Base-by-base conservation (phyloP, 92 coral and sea anemone genomes). In the Palythoa grandis region DNA sequence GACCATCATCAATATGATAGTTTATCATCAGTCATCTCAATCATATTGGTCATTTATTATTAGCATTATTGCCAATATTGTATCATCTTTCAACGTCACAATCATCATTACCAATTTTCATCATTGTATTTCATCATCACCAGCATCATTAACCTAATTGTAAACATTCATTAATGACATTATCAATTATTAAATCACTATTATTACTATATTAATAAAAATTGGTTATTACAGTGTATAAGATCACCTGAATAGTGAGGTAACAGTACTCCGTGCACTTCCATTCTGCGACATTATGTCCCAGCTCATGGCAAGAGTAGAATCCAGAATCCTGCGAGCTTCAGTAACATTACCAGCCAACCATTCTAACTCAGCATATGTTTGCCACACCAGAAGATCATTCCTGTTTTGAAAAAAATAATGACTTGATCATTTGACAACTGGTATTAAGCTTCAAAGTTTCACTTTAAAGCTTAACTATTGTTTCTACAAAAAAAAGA, bases 371-470 rank as follows among this genome's bases (percentile, higher is more conserved):
- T 90, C 92, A 14, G 96, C 95, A 91, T 87, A 97, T 20, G 88
- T 91, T 74, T 92, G 91, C 99, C 99, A 97, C 78, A 97, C 56
- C 53, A 67, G 84, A 50, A 97, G 88, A 82, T 90, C 93, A 77
- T 97, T 97, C 75, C 99, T 92, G 83, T 8, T 57, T 11, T 38
- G 38, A 82, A 60, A 29, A 53, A 52, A 54, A 29, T 38, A 19
- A 69, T 63, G 50, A 43, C 50, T 43, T 43, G 50, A 43, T 5
- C 50, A n/a, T n/a, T n/a, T n/a, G n/a, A n/a, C n/a, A 56, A 13
- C 7, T 3, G 9, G 7, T 43, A 5, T 43, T 5, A 43, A 43
- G 50, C 50, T 43, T 43, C 3, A 5, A 43, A 5, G 50, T 43
- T 43, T 43, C 50, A 29, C 35, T 29, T 29, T 29, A 29, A 29